A percentile compares a stretch with the other conserved stretches of the same genome.
Evolutionary conservation across 2,797 vertebrate species (phyloP).

Genomic region (Tapera naevia): DNA sequence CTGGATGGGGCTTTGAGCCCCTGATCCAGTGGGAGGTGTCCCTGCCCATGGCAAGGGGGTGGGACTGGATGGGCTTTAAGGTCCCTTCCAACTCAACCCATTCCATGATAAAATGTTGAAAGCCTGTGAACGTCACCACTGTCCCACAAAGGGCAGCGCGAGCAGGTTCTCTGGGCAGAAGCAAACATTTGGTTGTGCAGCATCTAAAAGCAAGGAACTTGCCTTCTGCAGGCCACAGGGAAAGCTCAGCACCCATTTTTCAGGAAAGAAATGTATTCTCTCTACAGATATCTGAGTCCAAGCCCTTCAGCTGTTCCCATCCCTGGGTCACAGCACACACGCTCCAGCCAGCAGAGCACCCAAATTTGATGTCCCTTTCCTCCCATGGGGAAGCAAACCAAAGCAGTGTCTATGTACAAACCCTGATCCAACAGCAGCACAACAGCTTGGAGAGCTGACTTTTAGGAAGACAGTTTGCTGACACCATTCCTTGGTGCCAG

Average conservation of each 20-base stretch:
- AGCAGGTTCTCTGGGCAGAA: background rate
- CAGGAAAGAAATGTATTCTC: background rate
- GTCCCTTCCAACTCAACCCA: too few species aligned
- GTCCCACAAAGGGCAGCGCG: background rate
- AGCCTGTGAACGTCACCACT: background rate
- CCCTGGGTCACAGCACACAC: background rate
- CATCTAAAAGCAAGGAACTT: background rate
- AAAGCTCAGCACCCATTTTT: background rate
- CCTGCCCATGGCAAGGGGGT: too few species aligned
- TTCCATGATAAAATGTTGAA: background rate
- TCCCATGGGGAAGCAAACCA: fast-evolving
- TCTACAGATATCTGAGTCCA: background rate
- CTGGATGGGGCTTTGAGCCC: too few species aligned
- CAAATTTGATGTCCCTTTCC: background rate
- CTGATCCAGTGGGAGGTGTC: too few species aligned
- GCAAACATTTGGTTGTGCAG: background rate
- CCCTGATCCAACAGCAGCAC: background rate
- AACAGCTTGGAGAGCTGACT: background rate
- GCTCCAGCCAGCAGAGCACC: background rate
- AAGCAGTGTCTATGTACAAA: fast-evolving
- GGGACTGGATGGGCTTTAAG: too few species aligned
- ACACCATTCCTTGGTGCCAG: background rate
- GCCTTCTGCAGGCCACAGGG: background rate
- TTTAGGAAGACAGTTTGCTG: background rate
- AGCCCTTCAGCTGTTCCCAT: fast-evolving